phyloP scores from a whole-genome alignment of 2,797 vertebrate genomes.

The Coranthus polyacanthus region DNA sequence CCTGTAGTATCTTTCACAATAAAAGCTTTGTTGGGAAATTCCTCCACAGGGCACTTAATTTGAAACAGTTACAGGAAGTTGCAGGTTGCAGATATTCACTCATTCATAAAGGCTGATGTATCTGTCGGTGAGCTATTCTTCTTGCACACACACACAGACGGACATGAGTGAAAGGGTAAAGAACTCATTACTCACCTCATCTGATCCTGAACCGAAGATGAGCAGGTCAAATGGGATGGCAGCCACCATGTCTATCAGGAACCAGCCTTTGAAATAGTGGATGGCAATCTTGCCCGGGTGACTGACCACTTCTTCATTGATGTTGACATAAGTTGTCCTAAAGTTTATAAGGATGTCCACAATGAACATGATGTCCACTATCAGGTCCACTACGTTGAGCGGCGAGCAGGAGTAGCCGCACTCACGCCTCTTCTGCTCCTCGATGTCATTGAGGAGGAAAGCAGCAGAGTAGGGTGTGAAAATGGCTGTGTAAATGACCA shows the following conservation, averaged over 20 bases:
- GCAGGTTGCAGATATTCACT: too few relatives aligned
- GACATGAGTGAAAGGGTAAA: too few relatives aligned
- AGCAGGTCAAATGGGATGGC: conserved; percentile 99
- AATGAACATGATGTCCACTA: conserved; percentile 99
- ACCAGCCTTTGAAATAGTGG: conserved; percentile 99
- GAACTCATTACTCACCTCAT: conserved; percentile 89
- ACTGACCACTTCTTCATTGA: conserved; percentile 98
- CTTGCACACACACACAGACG: too few relatives aligned
- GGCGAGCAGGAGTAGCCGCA: conserved; percentile 99
- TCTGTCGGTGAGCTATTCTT: too few relatives aligned
- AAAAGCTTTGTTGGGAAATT: too few relatives aligned
- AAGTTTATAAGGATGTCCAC: conserved; percentile 99
- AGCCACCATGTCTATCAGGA: conserved; percentile 99
- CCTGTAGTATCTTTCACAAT: too few relatives aligned
- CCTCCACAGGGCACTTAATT: too few relatives aligned
- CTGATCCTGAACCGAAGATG: conserved; percentile 98
- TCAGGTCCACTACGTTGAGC: conserved; percentile 97
- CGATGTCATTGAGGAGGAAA: conserved; percentile 96
- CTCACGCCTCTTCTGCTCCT: conserved; percentile 92
- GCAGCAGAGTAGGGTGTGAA: conserved; percentile 98
- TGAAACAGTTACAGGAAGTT: too few relatives aligned
- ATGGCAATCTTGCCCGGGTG: conserved; percentile 97
- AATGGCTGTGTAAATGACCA: conserved; percentile 99
- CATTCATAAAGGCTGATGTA: too few relatives aligned
- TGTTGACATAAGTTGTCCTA: conserved; percentile 97